Base-by-base conservation (phyloP, 2,888 invertebrate species). In the Phalera bucephala region DNA sequence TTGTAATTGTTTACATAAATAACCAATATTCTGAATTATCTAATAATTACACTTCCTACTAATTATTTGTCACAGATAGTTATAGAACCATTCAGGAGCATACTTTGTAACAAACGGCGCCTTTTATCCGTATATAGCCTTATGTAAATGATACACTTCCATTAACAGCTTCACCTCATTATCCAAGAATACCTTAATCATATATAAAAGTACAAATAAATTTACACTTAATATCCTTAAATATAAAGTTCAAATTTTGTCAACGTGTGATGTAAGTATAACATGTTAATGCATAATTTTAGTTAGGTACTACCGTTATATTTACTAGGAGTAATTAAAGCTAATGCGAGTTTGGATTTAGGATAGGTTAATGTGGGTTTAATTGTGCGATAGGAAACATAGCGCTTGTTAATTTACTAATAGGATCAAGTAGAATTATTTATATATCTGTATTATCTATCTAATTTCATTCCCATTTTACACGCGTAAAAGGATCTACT, bases 281-380 rank as follows among this genome's bases (percentile, higher is more conserved):
- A 12, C 0, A 25, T 12, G 5, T 25, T 25, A 12, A 12, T 12
- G 25, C 12, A 10, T 0, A 17, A 6, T 12, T 4, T 8, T 5
- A 12, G 6, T 25, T 12, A 12, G 4, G 7, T n/a, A n/a, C 11
- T 12, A 12, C 25, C 25, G 25, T 25, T 25, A 25, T 25, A 25
- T 25, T 25, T 25, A 25, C 25, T 3, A 10, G 12, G 3, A 25
- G 25, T 12, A 25, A 25, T 25, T 25, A 25, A 25, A 25, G 11
- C 7, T 25, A 25, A 25, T 12, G 25, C 12, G 30, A 8, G n/a
- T 13, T 13, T 30, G 20, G 30, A 30, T 30, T 21, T 30, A 30
- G 19, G 30, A 20, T 21, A 20, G 20, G 20, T 30, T 19, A n/a
- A n/a, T n/a, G n/a, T n/a, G n/a, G 12, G 26, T 13, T 10, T 21